Conservation (phyloP, 2,113 vertebrate genomes). For the Grammomys surdaster region DNA sequence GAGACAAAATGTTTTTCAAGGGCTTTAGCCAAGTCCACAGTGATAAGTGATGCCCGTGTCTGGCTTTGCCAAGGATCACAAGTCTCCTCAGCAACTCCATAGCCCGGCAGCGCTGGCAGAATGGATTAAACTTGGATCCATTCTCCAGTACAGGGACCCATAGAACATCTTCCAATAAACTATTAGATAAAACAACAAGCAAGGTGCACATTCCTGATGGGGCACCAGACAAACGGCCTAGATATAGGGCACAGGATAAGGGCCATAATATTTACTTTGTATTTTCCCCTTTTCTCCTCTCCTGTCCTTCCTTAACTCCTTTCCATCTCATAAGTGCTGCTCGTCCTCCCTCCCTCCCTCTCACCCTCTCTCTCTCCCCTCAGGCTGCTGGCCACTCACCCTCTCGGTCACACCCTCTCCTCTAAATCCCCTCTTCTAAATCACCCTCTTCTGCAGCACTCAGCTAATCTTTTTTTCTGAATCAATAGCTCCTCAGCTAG, state of each 20-base stretch:
- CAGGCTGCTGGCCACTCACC: too few species aligned
- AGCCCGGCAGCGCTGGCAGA: neutral
- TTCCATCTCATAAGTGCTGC: neutral
- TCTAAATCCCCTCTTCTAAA: too few species aligned
- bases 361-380: too few species aligned
- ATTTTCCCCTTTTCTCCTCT: neutral
- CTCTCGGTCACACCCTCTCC: too few species aligned
- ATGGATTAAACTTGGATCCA: neutral
- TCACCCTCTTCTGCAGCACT: neutral
- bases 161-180: neutral
- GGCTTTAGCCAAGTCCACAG: slow-evolving; percentile 33
- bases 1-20: slow-evolving; percentile 56
- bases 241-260: too few species aligned
- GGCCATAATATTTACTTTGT: neutral
- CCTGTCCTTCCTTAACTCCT: neutral
- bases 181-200: neutral
- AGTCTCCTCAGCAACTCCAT: neutral
- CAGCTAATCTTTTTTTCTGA: too few species aligned
- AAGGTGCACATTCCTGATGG: neutral
- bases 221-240: too few species aligned
- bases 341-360: too few species aligned
- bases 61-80: slow-evolving; percentile 16
- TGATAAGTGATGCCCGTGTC: slow-evolving; percentile 38
- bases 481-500: neutral
- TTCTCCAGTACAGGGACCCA: neutral